phyloP scores from a whole-genome alignment of 2,888 invertebrate species.

The Clanis bilineata region DNA sequence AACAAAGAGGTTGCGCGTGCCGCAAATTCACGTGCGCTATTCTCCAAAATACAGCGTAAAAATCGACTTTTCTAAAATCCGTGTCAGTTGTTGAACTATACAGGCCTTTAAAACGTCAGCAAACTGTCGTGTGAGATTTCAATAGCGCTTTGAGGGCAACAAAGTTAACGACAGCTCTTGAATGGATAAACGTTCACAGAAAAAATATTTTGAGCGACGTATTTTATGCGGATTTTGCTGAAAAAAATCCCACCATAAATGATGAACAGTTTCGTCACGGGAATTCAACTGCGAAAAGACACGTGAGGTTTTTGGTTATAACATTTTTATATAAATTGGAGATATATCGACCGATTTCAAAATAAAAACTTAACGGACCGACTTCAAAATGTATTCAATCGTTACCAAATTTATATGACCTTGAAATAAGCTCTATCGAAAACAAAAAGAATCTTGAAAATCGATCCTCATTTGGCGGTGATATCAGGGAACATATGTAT shows the following conservation, averaged over 20 bases:
- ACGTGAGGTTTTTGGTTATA: too few species aligned
- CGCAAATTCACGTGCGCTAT: neutral
- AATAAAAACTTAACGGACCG: too few species aligned
- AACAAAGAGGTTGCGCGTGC: neutral
- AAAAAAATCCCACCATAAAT: neutral
- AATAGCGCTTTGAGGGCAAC: neutral
- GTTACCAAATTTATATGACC: too few species aligned
- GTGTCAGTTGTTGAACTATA: neutral
- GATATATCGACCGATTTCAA: too few species aligned
- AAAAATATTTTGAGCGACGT: neutral
- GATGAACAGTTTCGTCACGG: neutral
- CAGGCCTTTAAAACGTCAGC: conserved; percentile 3
- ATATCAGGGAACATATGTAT: too few species aligned
- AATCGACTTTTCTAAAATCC: neutral
- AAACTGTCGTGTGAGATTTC: neutral
- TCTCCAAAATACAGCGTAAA: neutral
- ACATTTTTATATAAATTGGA: too few species aligned
- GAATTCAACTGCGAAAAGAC: too few species aligned
- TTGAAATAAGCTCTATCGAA: too few species aligned
- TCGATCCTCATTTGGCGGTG: too few species aligned
- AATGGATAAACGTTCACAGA: neutral
- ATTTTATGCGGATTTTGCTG: neutral
- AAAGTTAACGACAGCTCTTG: neutral
- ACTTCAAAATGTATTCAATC: too few species aligned
- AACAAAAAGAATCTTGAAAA: too few species aligned